Evolutionary conservation across 2,797 vertebrate genomes (phyloP), one percentile per base, ranked within the genome.

Genomic region (Pseudocheirus occidentalis): DNA sequence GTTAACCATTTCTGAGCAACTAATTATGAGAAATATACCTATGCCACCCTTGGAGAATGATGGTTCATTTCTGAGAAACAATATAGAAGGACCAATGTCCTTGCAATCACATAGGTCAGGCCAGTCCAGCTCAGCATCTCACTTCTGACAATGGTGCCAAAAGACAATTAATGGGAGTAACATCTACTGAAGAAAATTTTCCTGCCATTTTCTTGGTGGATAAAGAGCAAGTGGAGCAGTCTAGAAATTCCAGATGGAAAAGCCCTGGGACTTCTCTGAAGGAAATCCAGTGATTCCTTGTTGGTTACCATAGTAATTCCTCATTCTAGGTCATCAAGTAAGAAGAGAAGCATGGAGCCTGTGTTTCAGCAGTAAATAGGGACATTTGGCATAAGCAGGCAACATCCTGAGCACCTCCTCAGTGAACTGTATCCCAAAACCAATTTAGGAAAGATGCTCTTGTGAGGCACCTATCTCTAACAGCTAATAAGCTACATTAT

Each of bases 241-340:
- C 90, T 90, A 91, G 55, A 31, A 91, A 92, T 90, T 92, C n/a
- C 93, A 90, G 87, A 58, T 66, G 62, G 91, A 87, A 95, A 95
- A 62, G 54, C 54, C 31, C 3, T 46, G 16, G 50, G 92, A 55
- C 59, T 52, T 87, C 46, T 54, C 27, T 59, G 90, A 55, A 12
- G 21, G 5, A 94, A 95, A 92, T 9, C 40, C 90, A 92, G 34
- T 87, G n/a, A 29, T 66, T 94, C 50, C 46, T 92, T 87, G 14
- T 4, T 94, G 95, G 57, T 93, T 50, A 92, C 89, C 89, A 58
- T 27, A 66, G 56, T 87, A 66, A 59, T 73, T 90, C 59, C 16
- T 87, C 24, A 66, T 89, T 58, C 62, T 62, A 13, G 58, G 73
- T 91, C 92, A 89, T 89, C 59, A 92, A 87, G 50, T 21, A 29